Evolutionary conservation across 1,140 invertebrate genomes (phyloP).

Genomic region (Telenomus remus): DNA sequence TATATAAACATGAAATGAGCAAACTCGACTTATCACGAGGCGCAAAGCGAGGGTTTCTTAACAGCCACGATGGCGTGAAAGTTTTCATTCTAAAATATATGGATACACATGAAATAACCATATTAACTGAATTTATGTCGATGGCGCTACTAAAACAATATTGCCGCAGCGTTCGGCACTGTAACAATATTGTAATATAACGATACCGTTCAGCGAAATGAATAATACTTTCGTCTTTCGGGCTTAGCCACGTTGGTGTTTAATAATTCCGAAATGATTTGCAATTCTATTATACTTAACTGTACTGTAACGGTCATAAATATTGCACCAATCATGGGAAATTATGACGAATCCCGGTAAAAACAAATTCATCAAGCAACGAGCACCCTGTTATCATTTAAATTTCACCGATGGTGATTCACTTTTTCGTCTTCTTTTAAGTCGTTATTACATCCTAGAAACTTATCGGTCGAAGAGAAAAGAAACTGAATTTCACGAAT

Average conservation of each 20-base stretch:
- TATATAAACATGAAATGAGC: too few species aligned
- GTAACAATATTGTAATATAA: slow-evolving; percentile 11
- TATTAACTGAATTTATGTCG: slow-evolving; percentile 7
- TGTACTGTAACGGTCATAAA: not conserved
- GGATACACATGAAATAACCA: slow-evolving; percentile 2
- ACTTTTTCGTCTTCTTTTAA: too few species aligned
- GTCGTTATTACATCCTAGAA: too few species aligned
- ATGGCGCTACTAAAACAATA: slow-evolving; percentile 16
- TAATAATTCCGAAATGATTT: slow-evolving; percentile 24
- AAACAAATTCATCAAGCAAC: too few species aligned
- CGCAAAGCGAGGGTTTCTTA: slow-evolving; percentile 1
- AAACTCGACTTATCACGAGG: not conserved
- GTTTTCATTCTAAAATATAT: slow-evolving; percentile 19
- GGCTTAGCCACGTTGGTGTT: slow-evolving; percentile 5
- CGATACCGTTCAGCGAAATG: slow-evolving; percentile 7
- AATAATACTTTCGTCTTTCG: slow-evolving; percentile 8
- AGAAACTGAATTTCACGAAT: too few species aligned
- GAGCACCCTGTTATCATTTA: too few species aligned
- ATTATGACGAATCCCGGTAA: too few species aligned
- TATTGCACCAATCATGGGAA: too few species aligned
- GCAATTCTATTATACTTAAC: slow-evolving; percentile 8
- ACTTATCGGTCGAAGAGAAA: too few species aligned
- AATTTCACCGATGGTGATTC: too few species aligned
- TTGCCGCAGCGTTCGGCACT: slow-evolving; percentile 4
- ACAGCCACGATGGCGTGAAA: not conserved